Evolutionary conservation across 1,140 invertebrate species (phyloP).

Genomic region (Whitmania pigra): DNA sequence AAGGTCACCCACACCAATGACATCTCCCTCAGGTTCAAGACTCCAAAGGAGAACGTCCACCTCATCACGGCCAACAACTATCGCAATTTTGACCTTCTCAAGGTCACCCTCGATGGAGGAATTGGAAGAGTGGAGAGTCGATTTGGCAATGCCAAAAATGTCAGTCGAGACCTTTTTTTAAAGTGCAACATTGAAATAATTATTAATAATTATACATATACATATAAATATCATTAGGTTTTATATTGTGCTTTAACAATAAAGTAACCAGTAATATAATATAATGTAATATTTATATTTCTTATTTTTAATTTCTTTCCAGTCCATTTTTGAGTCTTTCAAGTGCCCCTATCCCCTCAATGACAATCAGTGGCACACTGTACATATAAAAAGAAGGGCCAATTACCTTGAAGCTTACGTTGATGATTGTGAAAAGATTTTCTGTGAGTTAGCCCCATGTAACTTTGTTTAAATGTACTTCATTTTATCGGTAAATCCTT

Average conservation of each 20-base stretch:
- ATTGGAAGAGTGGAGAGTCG: slow-evolving; percentile 31
- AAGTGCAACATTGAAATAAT: neutral
- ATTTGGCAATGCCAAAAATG: slow-evolving; percentile 30
- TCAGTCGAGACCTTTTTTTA: slow-evolving; percentile 12
- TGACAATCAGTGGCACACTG: slow-evolving; percentile 38
- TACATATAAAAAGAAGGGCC: slow-evolving; percentile 34
- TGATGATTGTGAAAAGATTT: slow-evolving; percentile 28
- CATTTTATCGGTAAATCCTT: neutral
- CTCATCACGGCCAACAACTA: slow-evolving; percentile 31
- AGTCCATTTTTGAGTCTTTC: neutral
- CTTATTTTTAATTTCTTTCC: neutral
- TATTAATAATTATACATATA: neutral
- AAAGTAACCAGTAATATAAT: neutral
- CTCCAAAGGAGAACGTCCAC: slow-evolving; percentile 28
- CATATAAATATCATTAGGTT: neutral
- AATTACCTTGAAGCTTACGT: slow-evolving; percentile 34
- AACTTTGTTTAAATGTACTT: neutral
- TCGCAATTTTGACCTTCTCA: slow-evolving; percentile 26
- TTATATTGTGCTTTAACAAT: neutral
- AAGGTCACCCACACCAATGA: slow-evolving; percentile 32
- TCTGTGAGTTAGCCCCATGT: slow-evolving; percentile 19
- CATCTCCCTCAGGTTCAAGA: slow-evolving; percentile 35
- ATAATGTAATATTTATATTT: neutral
- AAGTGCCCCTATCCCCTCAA: slow-evolving; percentile 28
- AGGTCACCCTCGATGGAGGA: slow-evolving; percentile 30